phyloP scores from a whole-genome alignment of 2,888 invertebrate genomes.

The Ametastegia equiseti region DNA sequence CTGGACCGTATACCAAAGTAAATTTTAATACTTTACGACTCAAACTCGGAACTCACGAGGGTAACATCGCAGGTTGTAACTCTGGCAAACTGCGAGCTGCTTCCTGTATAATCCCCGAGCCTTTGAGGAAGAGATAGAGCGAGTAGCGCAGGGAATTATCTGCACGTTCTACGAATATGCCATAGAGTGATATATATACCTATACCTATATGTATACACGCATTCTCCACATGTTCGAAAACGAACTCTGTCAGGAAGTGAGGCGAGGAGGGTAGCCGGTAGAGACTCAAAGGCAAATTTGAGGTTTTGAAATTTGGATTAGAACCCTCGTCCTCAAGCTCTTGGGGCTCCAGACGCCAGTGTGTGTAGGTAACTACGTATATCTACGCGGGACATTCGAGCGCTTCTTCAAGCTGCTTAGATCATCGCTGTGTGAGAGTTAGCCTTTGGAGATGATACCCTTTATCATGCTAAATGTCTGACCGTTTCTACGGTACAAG shows the following conservation, averaged over 20 bases:
- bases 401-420: constrained; percentile 63
- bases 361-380: neutral
- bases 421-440: constrained; percentile 49
- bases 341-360: neutral
- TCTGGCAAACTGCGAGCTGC: constrained; percentile 63
- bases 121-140: constrained; percentile 59
- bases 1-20: neutral
- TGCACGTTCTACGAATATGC: constrained; percentile 34
- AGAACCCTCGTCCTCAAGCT: constrained; percentile 51
- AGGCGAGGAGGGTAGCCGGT: constrained; percentile 37
- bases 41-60: neutral
- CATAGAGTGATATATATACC: constrained; percentile 7
- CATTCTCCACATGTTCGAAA: constrained; percentile 4
- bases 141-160: constrained; percentile 44
- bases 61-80: constrained; percentile 61
- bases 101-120: constrained; percentile 63
- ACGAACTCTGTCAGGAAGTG: constrained; percentile 30
- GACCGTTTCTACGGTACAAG: neutral
- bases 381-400: constrained; percentile 16
- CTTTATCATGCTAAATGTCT: constrained; percentile 21
- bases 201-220: neutral
- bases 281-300: constrained; percentile 64
- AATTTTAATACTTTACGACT: constrained; percentile 42
- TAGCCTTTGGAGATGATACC: constrained; percentile 30
- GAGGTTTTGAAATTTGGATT: constrained; percentile 69